phyloP scores from a whole-genome alignment of 2,797 vertebrate genomes.

The Hypotaenidia okinawae region DNA sequence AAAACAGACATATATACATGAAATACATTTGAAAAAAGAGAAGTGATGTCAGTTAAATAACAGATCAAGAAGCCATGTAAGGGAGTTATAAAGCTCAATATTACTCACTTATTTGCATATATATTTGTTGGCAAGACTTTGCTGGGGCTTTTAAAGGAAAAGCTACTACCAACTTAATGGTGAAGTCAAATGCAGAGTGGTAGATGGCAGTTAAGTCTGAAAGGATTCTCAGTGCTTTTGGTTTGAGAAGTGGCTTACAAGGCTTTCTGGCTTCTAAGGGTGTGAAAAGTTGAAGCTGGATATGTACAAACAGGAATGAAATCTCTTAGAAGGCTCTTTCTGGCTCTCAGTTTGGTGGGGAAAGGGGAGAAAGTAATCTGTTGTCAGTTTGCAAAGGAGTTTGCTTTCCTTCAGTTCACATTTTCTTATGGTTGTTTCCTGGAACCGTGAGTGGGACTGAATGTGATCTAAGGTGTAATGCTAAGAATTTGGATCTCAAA shows the following conservation, averaged over 20 bases:
- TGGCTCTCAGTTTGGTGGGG: not conserved
- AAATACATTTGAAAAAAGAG: constrained; percentile 1
- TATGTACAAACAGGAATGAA: not conserved
- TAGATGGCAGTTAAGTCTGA: not conserved
- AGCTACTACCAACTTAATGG: not conserved
- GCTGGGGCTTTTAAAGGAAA: not conserved
- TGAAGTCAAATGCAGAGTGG: not conserved
- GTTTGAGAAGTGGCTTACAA: not conserved
- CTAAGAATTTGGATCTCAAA: not conserved
- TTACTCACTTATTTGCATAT: not conserved
- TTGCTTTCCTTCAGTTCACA: not conserved
- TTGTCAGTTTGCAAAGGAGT: not conserved
- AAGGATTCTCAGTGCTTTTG: not conserved
- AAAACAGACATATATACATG: constrained; percentile 2
- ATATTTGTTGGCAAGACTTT: not conserved
- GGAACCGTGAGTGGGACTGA: not conserved
- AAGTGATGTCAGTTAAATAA: constrained; percentile 28
- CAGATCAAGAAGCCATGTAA: not conserved
- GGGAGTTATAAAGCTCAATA: not conserved
- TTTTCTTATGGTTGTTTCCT: not conserved
- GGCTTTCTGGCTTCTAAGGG: not conserved
- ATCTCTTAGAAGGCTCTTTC: not conserved
- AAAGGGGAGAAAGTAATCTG: not conserved
- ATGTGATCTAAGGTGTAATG: not conserved
- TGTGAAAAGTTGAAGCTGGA: not conserved